A percentile compares a stretch with the other conserved stretches of the same genome.
phyloP scores from a whole-genome alignment of 1,140 invertebrate species.

The Cyrtorhinus lividipennis region DNA sequence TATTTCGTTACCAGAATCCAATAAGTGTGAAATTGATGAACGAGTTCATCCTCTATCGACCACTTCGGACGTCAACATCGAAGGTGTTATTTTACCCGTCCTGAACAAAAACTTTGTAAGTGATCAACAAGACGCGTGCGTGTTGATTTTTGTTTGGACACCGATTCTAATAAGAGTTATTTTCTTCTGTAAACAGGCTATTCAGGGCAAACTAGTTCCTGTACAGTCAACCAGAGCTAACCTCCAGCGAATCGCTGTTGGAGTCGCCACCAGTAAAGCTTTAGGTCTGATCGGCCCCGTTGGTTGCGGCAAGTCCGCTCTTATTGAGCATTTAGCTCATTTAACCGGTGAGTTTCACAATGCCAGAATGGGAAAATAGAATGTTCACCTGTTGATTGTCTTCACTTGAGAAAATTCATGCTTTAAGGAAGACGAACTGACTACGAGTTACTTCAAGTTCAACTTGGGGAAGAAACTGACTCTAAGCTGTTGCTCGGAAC shows the following conservation, averaged over 20 bases:
- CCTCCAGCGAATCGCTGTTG: constrained; percentile 55
- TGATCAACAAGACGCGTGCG: too few species aligned
- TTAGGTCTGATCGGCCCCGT: constrained; percentile 79
- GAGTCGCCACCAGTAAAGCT: constrained; percentile 54
- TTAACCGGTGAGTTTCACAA: constrained; percentile 44
- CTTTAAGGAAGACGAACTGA: constrained; percentile 25
- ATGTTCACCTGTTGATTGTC: neutral
- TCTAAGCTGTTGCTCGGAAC: constrained; percentile 86
- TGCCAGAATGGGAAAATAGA: neutral
- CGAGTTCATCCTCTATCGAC: neutral
- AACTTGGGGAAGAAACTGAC: constrained; percentile 96
- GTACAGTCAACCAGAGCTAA: constrained; percentile 53
- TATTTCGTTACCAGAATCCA: too few species aligned
- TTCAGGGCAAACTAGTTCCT: constrained; percentile 34
- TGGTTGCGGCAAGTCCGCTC: constrained; percentile 84
- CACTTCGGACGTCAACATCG: neutral
- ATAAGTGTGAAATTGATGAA: neutral
- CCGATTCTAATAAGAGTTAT: too few species aligned
- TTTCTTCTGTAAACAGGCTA: too few species aligned
- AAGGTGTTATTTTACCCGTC: neutral
- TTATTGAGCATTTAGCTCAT: constrained; percentile 75
- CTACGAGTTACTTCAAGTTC: constrained; percentile 55
- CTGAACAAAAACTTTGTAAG: neutral
- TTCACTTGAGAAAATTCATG: neutral
- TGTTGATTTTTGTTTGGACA: too few species aligned